These are phyloP conservation scores for Mythimna impura DNA, from an alignment of 2,888 invertebrate species.

Conservation along the genomic window DNA sequence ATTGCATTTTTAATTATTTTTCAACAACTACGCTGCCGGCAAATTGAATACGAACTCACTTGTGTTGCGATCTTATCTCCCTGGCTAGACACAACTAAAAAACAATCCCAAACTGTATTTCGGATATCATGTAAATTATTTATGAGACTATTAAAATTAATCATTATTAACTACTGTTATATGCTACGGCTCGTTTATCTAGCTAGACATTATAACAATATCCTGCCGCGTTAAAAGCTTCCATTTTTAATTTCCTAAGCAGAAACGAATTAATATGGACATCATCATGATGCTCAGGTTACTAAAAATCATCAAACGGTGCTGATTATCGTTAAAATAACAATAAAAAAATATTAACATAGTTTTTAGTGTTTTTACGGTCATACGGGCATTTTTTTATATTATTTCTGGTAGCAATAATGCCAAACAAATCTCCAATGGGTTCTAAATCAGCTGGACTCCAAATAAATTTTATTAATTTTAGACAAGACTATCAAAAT, in stretches of 20 bases:
- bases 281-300: conserved; percentile 24
- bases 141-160: conserved; percentile 60
- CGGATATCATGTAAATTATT: conserved; percentile 56
- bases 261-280: conserved; percentile 29
- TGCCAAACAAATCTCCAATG: conserved; percentile 37
- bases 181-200: conserved; percentile 39
- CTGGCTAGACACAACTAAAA: conserved; percentile 62
- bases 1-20: conserved; percentile 90
- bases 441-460: conserved; percentile 55
- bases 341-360: conserved; percentile 52
- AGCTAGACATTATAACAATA: conserved; percentile 18
- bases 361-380: conserved; percentile 46
- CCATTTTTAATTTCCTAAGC: conserved; percentile 31
- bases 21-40: conserved; percentile 83
- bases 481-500: conserved; percentile 39
- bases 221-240: conserved; percentile 37
- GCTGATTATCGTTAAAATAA: conserved; percentile 57
- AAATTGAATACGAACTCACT: conserved; percentile 84
- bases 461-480: conserved; percentile 51
- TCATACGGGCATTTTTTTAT: conserved; percentile 45
- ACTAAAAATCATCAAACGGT: conserved; percentile 27
- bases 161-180: conserved; percentile 47
- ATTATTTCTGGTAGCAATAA: conserved; percentile 36
- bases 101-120: conserved; percentile 59
- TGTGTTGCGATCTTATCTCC: conserved; percentile 81